Base-by-base conservation (phyloP, 1,140 invertebrate genomes). In the Linepithema humile region DNA sequence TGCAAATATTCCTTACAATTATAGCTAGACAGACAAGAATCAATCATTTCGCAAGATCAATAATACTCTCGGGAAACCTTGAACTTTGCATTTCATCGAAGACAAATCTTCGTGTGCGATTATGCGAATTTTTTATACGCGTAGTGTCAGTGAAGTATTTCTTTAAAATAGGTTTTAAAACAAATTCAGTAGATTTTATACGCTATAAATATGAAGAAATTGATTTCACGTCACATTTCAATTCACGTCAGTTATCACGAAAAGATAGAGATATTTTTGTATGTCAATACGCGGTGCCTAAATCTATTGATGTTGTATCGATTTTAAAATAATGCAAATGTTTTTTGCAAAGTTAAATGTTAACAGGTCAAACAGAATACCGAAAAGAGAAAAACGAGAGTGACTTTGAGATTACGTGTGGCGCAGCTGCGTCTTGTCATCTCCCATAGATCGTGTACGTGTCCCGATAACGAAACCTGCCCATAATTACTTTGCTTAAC, bases 401-500 rank as follows among this genome's bases (percentile, higher is more conserved):
- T 7, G 38, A 35, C 32, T 67, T 23, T 2, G 48, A 78, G 45
- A 53, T 69, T 12, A 2, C 23, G 32, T 15, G 20, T 3, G 45
- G 9, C 64, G 23, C 40, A 29, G 40, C 32, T 29, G 43, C 43
- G 12, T 69, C 64, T 43, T 40, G 48, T 55, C 57, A 40, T 80
- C 50, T 80, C 20, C 40, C 70, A 20, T 35, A 35, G 53, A 65
- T 72, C 74, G 40, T 75, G 69, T 69, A 70, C 78, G 38, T 84
- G 72, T 62, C 70, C 26, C 65, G 75, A 73, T 86, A 87, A 74
- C 85, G 80, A 90, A 80, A 53, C 67, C 80, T 57, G 78, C 38
- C 60, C 72, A 72, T 87, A 90, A 90, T 90, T 90, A 88, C 86
- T 62, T 85, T 85, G 85, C 86, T 88, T 88, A 90, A 90, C 89